phyloP scores from a whole-genome alignment of 2,888 invertebrate genomes.

The Galerucella calmariensis region DNA sequence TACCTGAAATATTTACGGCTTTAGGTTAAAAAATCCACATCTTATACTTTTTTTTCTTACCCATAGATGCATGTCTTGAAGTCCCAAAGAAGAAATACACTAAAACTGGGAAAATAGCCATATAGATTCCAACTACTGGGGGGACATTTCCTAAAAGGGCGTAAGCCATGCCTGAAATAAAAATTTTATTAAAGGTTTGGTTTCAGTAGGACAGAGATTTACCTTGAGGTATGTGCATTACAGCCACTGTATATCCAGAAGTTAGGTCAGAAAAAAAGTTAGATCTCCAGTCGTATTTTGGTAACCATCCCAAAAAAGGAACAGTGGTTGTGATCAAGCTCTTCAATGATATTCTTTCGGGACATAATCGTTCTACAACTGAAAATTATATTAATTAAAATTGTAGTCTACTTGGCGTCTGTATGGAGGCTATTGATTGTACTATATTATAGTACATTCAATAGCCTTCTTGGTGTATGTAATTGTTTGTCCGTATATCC shows the following conservation, averaged over 20 bases:
- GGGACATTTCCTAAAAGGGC: constrained; percentile 68
- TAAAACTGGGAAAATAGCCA: constrained; percentile 69
- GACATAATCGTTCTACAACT: constrained; percentile 33
- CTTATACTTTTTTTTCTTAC: constrained; percentile 52
- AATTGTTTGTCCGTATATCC: too few species aligned
- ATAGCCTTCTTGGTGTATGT: too few species aligned
- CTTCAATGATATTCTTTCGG: constrained; percentile 29
- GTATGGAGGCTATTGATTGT: too few species aligned
- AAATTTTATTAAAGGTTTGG: constrained; percentile 44
- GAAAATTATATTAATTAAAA: constrained; percentile 5
- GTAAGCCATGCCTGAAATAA: constrained; percentile 69
- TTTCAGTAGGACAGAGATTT: constrained; percentile 41
- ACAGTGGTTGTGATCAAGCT: constrained; percentile 54
- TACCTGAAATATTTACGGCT: constrained; percentile 65
- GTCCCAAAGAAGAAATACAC: constrained; percentile 63
- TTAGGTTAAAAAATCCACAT: too few species aligned
- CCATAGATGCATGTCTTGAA: constrained; percentile 64
- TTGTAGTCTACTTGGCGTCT: too few species aligned
- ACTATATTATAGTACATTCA: too few species aligned
- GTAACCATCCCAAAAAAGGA: constrained; percentile 74
- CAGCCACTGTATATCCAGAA: constrained; percentile 85
- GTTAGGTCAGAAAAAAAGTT: constrained; percentile 78
- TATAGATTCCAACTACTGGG: constrained; percentile 69
- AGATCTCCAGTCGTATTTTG: constrained; percentile 70
- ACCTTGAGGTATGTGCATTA: constrained; percentile 89